Percentiles rank a stretch among this genome's conserved stretches.
Conservation (phyloP, 2,888 invertebrate species). For the Hartigia nigra region DNA sequence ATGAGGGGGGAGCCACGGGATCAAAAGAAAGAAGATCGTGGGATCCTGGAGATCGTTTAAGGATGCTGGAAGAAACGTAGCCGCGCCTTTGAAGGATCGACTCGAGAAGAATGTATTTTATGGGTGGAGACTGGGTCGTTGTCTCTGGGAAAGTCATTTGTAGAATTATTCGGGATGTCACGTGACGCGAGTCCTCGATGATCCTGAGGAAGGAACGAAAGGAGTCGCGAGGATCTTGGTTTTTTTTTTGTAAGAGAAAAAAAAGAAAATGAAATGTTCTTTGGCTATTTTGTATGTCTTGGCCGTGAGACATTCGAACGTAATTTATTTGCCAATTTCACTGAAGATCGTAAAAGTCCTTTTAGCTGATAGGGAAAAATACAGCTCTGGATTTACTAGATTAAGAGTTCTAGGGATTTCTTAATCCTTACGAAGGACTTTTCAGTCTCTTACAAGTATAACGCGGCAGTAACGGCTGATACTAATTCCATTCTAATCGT, state of each 20-base stretch:
- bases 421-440: background rate
- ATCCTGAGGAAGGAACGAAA: background rate
- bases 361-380: background rate
- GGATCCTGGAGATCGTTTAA: background rate
- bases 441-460: background rate
- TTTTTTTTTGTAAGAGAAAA: background rate
- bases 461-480: background rate
- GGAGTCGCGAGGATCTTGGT: background rate
- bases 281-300: background rate
- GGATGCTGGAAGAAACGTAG: constrained; percentile 5
- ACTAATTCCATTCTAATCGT: background rate
- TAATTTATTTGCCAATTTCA: background rate
- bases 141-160: background rate
- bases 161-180: background rate
- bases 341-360: background rate
- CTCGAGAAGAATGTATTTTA: constrained; percentile 2
- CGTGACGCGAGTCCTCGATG: background rate
- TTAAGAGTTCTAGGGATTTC: background rate
- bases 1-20: no score
- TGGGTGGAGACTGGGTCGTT: background rate
- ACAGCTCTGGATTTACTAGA: background rate
- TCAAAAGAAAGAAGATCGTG: background rate
- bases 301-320: background rate
- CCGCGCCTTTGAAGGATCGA: constrained; percentile 28
- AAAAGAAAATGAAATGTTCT: background rate